phyloP scores from a whole-genome alignment of 2,888 invertebrate species.

The Leucania comma region DNA sequence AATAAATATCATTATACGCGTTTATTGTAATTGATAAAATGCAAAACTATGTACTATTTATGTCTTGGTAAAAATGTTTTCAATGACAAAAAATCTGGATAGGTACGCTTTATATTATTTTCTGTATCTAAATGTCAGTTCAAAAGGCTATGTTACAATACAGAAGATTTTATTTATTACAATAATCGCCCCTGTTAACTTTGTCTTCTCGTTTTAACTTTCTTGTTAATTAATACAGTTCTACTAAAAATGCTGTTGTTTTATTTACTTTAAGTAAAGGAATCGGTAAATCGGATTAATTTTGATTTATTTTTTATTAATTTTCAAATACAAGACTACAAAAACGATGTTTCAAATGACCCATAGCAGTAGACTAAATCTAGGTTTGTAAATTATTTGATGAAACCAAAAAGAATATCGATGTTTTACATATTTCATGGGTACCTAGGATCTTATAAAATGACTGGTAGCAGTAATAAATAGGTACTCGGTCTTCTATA shows the following conservation, averaged over 20 bases:
- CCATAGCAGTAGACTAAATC: background rate
- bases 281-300: too few species aligned
- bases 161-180: constrained; percentile 29
- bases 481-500: background rate
- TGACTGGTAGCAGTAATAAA: background rate
- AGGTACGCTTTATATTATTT: background rate
- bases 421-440: background rate
- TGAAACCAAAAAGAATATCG: background rate
- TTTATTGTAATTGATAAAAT: constrained; percentile 39
- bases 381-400: background rate
- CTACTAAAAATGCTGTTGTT: constrained; percentile 49
- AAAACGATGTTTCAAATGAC: background rate
- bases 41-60: background rate
- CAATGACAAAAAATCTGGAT: background rate
- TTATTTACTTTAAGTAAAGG: constrained; percentile 42
- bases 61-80: background rate
- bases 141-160: background rate
- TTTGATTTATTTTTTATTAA: too few species aligned
- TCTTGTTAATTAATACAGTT: constrained; percentile 75
- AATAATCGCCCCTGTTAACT: constrained; percentile 29
- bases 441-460: background rate
- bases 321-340: background rate
- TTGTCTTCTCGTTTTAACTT: constrained; percentile 61
- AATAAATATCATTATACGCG: constrained; percentile 21
- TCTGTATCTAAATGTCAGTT: background rate